phyloP scores from a whole-genome alignment of 2,888 invertebrate species.

The Drosophila robusta region DNA sequence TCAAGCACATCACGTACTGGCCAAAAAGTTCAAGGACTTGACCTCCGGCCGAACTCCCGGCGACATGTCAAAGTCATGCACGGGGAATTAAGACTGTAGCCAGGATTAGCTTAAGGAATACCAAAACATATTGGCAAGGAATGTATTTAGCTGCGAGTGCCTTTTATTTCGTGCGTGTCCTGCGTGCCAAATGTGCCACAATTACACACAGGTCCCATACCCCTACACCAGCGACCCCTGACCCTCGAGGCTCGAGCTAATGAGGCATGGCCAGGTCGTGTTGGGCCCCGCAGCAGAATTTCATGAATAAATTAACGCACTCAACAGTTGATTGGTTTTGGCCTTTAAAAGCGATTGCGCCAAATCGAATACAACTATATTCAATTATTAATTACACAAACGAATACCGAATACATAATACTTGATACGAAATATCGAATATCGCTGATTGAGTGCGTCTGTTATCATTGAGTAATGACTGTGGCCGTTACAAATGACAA shows the following conservation, averaged over 20 bases:
- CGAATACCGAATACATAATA: constrained; percentile 8
- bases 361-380: constrained; percentile 41
- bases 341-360: constrained; percentile 32
- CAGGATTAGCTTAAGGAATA: constrained; percentile 45
- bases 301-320: constrained; percentile 73
- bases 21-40: constrained; percentile 53
- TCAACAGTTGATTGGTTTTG: constrained; percentile 68
- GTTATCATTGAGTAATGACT: constrained; percentile 37
- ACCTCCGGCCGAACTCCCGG: constrained; percentile 14
- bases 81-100: constrained; percentile 58
- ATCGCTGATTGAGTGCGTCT: neutral
- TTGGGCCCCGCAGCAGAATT: constrained; percentile 18
- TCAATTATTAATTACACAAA: constrained; percentile 62
- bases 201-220: neutral
- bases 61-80: constrained; percentile 53
- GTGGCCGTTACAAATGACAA: constrained; percentile 34
- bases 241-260: constrained; percentile 20
- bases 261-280: constrained; percentile 26
- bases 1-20: constrained; percentile 28
- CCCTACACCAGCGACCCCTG: no score
- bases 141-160: constrained; percentile 25
- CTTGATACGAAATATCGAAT: constrained; percentile 2
- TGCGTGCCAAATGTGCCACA: constrained; percentile 39
- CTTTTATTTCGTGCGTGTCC: constrained; percentile 46
- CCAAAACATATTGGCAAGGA: constrained; percentile 35